Evolutionary conservation across 2,888 invertebrate genomes (phyloP).

Genomic region (Drosophila borborema): DNA sequence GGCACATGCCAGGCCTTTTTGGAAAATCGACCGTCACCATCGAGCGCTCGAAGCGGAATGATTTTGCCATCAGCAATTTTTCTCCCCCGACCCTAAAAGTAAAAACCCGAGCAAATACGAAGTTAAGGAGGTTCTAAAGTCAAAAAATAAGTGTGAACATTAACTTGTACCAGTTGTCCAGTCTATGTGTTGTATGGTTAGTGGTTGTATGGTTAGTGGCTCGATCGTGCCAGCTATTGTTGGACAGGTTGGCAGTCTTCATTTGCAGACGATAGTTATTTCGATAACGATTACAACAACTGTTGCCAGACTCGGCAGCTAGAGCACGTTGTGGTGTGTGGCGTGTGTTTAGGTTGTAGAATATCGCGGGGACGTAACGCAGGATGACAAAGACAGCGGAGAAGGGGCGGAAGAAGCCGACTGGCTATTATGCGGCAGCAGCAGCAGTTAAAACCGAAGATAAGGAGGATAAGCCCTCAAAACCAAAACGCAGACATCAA

Average conservation of each 20-base stretch:
- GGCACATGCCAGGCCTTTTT: too few species aligned
- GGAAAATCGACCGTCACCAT: too few species aligned
- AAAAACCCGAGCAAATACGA: too few species aligned
- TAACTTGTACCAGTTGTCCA: too few species aligned
- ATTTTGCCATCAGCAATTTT: too few species aligned
- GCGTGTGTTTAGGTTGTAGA: slow-evolving; percentile 11
- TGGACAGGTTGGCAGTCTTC: slow-evolving; percentile 26
- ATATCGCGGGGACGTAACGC: background rate
- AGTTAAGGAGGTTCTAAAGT: too few species aligned
- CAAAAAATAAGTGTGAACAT: too few species aligned
- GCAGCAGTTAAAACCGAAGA: slow-evolving; percentile 43
- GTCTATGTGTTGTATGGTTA: too few species aligned
- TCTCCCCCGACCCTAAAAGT: too few species aligned
- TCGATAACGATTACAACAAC: slow-evolving; percentile 11
- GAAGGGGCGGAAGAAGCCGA: slow-evolving; percentile 51
- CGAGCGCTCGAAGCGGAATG: too few species aligned
- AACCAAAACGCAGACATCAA: slow-evolving; percentile 61
- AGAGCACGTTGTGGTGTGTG: slow-evolving; percentile 9
- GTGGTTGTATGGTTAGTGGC: too few species aligned
- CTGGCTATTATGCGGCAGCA: slow-evolving; percentile 60
- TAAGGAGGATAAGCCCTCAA: slow-evolving; percentile 58
- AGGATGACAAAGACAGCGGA: slow-evolving; percentile 49
- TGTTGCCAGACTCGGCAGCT: too few species aligned
- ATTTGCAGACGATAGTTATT: background rate
- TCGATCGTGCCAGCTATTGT: background rate